Evolutionary conservation across 2,797 vertebrate species (phyloP).

Genomic region (Anas georgica): DNA sequence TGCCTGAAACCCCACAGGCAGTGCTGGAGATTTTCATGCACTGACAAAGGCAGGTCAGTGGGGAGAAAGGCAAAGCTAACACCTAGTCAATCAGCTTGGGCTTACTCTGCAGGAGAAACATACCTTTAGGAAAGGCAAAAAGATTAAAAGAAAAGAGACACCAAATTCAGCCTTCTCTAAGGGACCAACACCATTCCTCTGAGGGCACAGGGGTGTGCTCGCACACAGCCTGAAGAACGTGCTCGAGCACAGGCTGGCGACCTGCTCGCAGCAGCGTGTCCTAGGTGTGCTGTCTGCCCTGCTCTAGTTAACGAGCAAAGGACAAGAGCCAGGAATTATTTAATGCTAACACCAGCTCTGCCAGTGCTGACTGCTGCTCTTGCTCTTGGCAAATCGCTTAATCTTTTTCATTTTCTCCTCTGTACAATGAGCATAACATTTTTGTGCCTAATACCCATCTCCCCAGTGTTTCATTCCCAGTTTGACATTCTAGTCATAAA

Average conservation of each 20-base stretch:
- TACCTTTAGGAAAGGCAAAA: neutral
- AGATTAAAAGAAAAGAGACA: neutral
- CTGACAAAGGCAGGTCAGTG: accelerated
- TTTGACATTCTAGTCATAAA: neutral
- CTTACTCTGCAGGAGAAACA: neutral
- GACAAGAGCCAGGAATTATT: neutral
- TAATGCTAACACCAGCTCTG: neutral
- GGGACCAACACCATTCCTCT: accelerated
- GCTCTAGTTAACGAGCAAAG: neutral
- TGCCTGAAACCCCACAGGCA: neutral
- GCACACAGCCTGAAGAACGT: neutral
- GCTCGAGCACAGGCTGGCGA: neutral
- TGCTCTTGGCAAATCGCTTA: neutral
- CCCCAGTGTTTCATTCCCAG: neutral
- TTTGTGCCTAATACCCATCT: neutral
- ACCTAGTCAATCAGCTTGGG: neutral
- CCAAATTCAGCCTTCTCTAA: neutral
- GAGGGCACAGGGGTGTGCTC: neutral
- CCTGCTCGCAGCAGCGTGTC: neutral
- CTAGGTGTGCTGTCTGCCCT: neutral
- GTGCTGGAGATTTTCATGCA: neutral
- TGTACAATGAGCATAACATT: accelerated
- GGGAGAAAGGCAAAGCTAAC: neutral
- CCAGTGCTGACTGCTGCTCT: neutral
- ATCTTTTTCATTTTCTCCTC: neutral